A percentile compares a stretch with the other conserved stretches of the same genome.
Conservation (phyloP, 2,113 vertebrate genomes). For the Haemorhous mexicanus region DNA sequence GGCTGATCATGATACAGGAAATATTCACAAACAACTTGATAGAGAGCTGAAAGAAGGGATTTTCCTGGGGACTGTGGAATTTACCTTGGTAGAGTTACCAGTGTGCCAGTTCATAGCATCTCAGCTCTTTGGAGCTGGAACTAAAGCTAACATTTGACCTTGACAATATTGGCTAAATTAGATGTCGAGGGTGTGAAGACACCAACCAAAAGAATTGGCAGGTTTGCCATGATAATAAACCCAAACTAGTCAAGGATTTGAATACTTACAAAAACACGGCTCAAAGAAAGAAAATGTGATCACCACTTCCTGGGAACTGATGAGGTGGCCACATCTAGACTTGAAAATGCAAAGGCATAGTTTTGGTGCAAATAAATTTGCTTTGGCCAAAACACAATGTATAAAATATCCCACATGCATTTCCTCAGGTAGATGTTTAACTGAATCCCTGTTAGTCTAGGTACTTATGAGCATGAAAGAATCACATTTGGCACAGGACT, state of each 20-base stretch:
- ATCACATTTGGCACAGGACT: neutral
- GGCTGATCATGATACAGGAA: neutral
- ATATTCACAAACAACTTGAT: neutral
- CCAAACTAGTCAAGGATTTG: neutral
- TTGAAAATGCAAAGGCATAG: neutral
- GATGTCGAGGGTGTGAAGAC: neutral
- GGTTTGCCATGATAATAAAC: neutral
- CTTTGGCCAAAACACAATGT: neutral
- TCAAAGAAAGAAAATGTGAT: neutral
- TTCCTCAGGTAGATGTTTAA: neutral
- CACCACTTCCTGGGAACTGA: neutral
- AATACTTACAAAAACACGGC: neutral
- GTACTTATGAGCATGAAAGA: neutral
- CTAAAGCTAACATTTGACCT: neutral
- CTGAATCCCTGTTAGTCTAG: neutral
- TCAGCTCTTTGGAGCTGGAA: neutral
- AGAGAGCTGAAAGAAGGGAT: neutral
- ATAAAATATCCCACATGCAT: neutral
- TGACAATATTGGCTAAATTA: neutral
- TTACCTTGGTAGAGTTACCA: neutral
- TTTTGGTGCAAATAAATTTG: neutral
- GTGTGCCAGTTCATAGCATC: neutral
- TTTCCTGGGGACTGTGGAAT: neutral
- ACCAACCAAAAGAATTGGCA: neutral
- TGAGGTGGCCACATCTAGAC: neutral